Evolutionary conservation across 2,113 vertebrate genomes (phyloP), one percentile per base, ranked within the genome.

Genomic region (Solea senegalensis): DNA sequence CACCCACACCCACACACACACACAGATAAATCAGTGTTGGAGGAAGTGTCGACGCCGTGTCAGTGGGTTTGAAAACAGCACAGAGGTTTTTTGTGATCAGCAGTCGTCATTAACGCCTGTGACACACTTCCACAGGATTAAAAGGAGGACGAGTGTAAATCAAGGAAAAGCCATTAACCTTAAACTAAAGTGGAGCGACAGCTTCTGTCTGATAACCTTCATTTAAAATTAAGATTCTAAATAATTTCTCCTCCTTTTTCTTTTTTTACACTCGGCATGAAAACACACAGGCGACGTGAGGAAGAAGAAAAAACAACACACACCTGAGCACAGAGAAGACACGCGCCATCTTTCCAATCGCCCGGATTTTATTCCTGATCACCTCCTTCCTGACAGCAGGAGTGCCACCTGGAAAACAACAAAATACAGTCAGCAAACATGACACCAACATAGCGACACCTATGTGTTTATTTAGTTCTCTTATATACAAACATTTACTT

Each of bases 291-390:
- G 2, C 8, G 44, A 45, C 9, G 2, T 10, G 11, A 45, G 11
- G 45, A 13, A 12, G 9, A 13, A 48, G 4, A 14, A 7, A 46
- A 11, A 46, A 5, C 9, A 34, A 21, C 21, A 66, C 83, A 45
- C 82, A 99, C 98, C 98, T 97, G 91, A 99, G 95, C 81, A 99
- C 96, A 0, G 97, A 98, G 92, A 99, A 99, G 84, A 99, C 97
- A 63, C 97, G 92, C 13, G 98, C 98, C 98, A 99, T 99, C 92
- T 99, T 99, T 71, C 97, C 98, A 71, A 99, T 99, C 12, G 98
- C 98, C 48, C 98, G 93, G 87, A 99, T 99, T 94, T 99, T 99
- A 91, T 99, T 99, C 67, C 97, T 92, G 88, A 99, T 99, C 82
- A 99, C 98, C 69, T 99, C 98, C 92, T 99, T 99, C 53, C 98